These are phyloP conservation scores for Chromobotia macracanthus DNA, from an alignment of 2,797 vertebrate species.

Conservation along the genomic window DNA sequence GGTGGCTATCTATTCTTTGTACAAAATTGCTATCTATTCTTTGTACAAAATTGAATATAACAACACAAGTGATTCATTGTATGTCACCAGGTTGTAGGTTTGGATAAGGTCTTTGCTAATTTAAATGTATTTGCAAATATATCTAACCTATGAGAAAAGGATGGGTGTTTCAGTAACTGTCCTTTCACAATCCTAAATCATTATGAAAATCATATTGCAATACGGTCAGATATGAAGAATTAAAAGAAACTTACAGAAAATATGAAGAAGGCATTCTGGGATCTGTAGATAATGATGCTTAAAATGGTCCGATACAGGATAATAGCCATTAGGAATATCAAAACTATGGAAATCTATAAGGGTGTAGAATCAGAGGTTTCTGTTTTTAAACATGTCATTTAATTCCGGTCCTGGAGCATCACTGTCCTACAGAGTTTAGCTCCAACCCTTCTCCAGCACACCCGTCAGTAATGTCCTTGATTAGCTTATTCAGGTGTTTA, in stretches of 20 bases:
- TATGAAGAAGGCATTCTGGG: constrained; percentile 66
- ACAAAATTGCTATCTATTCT: no score
- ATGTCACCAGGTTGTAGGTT: background rate
- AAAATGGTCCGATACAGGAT: constrained; percentile 80
- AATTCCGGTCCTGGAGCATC: no score
- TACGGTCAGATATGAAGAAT: background rate
- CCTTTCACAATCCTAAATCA: background rate
- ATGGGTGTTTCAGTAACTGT: background rate
- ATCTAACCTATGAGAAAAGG: background rate
- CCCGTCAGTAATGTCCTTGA: no score
- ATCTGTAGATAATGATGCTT: constrained; percentile 80
- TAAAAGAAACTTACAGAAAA: constrained; percentile 50
- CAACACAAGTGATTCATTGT: no score
- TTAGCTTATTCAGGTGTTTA: no score
- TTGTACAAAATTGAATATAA: no score
- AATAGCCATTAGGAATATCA: constrained; percentile 83
- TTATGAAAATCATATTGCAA: background rate
- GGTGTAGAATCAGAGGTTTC: background rate
- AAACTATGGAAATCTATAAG: constrained; percentile 77
- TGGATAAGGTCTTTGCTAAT: background rate
- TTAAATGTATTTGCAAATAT: constrained; percentile 3
- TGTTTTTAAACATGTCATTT: background rate
- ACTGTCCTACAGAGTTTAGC: no score
- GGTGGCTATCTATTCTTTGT: no score
- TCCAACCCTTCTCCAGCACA: no score